phyloP scores from a whole-genome alignment of 2,113 vertebrate species.

The Cairina moschata region DNA sequence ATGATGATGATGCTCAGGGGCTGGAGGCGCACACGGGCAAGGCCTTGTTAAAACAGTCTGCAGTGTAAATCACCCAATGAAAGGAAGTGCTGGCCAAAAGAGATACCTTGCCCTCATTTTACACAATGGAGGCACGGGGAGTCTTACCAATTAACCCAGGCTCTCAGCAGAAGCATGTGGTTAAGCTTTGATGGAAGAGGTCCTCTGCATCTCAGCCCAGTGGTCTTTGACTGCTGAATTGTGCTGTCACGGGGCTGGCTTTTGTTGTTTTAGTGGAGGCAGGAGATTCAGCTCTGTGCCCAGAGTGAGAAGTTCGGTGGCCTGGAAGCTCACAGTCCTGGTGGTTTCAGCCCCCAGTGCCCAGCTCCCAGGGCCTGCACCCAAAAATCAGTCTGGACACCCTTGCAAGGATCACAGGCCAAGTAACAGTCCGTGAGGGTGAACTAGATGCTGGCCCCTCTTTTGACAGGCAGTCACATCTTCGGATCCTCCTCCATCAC shows the following conservation, averaged over 20 bases:
- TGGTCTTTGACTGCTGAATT: not conserved
- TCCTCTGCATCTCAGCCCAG: not conserved
- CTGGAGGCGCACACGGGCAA: rapidly evolving
- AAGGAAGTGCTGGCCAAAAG: not conserved
- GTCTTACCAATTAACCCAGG: not conserved
- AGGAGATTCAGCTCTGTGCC: not conserved
- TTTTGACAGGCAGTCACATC: not conserved
- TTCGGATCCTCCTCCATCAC: not conserved
- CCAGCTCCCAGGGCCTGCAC: not conserved
- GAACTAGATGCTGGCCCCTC: not conserved
- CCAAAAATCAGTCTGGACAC: not conserved
- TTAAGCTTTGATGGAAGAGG: not conserved
- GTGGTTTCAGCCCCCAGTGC: not conserved
- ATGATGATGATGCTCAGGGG: not conserved
- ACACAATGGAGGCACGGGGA: not conserved
- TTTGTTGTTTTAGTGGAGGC: not conserved
- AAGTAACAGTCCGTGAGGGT: not conserved
- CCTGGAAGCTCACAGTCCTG: not conserved
- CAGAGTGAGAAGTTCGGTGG: not conserved
- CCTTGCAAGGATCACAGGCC: not conserved
- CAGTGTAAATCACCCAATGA: not conserved
- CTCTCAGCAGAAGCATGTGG: not conserved
- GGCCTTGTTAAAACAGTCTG: not conserved
- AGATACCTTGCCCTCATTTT: not conserved
- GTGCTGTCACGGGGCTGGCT: not conserved